Conservation (phyloP, 2,888 invertebrate genomes). For the Nebria brevicollis region DNA sequence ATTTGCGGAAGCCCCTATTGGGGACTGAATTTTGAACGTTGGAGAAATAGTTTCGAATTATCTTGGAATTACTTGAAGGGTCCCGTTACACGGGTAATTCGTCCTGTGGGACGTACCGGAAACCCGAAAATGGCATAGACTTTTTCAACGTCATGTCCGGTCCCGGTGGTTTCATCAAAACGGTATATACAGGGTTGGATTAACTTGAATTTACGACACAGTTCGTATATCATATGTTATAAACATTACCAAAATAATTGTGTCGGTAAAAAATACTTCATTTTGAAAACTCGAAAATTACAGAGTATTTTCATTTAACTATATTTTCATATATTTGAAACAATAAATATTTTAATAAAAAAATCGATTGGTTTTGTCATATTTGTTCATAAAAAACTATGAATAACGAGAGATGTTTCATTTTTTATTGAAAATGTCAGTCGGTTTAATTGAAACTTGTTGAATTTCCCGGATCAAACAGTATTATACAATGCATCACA, state of each 20-base stretch:
- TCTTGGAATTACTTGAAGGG: constrained; percentile 10
- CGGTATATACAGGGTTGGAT: not conserved
- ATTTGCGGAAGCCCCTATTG: not conserved
- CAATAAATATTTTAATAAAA: not conserved
- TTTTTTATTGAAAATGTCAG: not conserved
- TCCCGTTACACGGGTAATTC: not conserved
- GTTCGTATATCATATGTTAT: not conserved
- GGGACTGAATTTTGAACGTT: not conserved
- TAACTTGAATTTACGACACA: not conserved
- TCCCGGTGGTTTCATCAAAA: not conserved
- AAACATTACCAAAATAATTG: too few relatives aligned
- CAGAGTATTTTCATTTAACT: too few relatives aligned
- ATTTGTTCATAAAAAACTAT: not conserved
- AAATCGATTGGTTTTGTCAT: too few relatives aligned
- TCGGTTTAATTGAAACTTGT: not conserved
- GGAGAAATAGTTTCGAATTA: constrained; percentile 20
- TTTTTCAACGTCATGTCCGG: constrained; percentile 12
- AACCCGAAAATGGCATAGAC: not conserved
- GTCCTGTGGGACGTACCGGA: constrained; percentile 5
- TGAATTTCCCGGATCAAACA: not conserved
- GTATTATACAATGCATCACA: not conserved
- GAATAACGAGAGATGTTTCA: not conserved
- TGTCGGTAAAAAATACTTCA: not conserved
- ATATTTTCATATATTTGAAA: too few relatives aligned
- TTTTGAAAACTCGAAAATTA: too few relatives aligned